Evolutionary conservation across 2,797 vertebrate species (phyloP).

Genomic region (Helicolenus hilgendorfi): DNA sequence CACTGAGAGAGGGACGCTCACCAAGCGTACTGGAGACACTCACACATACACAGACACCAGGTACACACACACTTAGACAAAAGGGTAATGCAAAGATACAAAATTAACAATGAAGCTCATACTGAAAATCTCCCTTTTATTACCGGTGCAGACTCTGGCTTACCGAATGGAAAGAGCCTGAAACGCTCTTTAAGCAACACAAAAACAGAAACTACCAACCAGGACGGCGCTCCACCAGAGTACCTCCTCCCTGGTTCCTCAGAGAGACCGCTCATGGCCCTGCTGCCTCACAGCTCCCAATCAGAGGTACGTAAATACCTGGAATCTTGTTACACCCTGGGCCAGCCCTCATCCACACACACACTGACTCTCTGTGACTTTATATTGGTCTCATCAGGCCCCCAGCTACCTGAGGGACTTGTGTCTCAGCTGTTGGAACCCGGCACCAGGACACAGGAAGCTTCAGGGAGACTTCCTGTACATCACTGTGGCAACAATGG

Average conservation of each 20-base stretch:
- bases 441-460: constrained; percentile 91
- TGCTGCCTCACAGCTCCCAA: constrained; percentile 88
- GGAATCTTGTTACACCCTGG: neutral
- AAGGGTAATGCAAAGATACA: neutral
- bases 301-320: constrained; percentile 78
- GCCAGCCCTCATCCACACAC: neutral
- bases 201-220: constrained; percentile 83
- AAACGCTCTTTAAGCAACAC: constrained; percentile 87
- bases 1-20: constrained; percentile 89
- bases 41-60: constrained; percentile 82
- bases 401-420: constrained; percentile 87
- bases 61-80: constrained; percentile 57
- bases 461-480: constrained; percentile 92
- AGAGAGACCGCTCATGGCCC: constrained; percentile 89
- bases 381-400: constrained; percentile 67
- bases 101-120: neutral
- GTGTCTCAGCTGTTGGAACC: constrained; percentile 92
- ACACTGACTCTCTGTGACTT: neutral
- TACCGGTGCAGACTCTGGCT: constrained; percentile 70
- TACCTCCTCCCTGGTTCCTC: constrained; percentile 91
- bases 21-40: constrained; percentile 88
- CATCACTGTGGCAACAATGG: constrained; percentile 86
- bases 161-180: constrained; percentile 81
- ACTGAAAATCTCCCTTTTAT: neutral
- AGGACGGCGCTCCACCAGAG: constrained; percentile 87